Percentiles rank a stretch among this genome's conserved stretches.
Conservation (phyloP, 2,113 vertebrate genomes). For the Limnothrissa miodon region DNA sequence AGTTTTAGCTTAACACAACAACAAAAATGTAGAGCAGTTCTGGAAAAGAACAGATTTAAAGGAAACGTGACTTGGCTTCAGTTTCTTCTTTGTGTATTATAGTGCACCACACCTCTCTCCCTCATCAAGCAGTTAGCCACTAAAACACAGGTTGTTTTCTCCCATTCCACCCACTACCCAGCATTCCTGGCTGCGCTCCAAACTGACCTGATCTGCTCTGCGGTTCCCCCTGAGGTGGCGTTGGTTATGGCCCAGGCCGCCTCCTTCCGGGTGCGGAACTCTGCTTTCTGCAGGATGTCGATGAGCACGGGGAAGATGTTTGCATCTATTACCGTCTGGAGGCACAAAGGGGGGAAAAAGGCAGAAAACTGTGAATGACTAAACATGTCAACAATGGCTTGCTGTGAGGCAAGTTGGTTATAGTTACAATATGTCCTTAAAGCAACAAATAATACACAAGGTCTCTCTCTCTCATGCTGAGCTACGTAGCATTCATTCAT, state of each 20-base stretch:
- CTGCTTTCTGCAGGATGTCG: conserved; percentile 96
- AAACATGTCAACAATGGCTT: not conserved
- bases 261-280: conserved; percentile 96
- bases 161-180: not conserved
- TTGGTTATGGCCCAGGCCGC: conserved; percentile 98
- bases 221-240: conserved; percentile 93
- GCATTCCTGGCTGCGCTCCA: not conserved
- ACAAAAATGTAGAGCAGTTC: not conserved
- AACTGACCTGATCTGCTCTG: conserved; percentile 90
- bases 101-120: not conserved
- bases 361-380: not conserved
- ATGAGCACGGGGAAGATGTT: conserved; percentile 98
- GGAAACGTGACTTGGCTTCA: not conserved
- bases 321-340: conserved; percentile 92
- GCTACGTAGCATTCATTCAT: not conserved
- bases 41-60: not conserved
- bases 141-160: not conserved
- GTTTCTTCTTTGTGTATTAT: not conserved
- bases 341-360: not conserved
- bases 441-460: not conserved
- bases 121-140: not conserved
- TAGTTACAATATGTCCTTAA: not conserved
- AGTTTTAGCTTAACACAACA: not conserved
- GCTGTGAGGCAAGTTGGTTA: not conserved
- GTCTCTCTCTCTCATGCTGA: not conserved